Evolutionary conservation across 2,888 invertebrate genomes (phyloP).

Genomic region (Stegophylla sp.): DNA sequence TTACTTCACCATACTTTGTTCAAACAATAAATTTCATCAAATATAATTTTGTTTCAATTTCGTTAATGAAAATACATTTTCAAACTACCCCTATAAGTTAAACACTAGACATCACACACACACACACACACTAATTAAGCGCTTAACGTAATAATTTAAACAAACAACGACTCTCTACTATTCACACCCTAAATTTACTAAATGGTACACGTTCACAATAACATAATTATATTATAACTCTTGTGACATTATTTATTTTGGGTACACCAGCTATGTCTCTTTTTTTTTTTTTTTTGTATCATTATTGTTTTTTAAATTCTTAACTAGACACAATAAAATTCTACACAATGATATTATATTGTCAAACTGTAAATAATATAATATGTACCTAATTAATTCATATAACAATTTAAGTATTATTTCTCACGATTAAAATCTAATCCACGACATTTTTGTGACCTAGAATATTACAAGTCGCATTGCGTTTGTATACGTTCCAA

Average conservation of each 20-base stretch:
- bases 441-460: no score
- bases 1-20: no score
- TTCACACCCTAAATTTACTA: slow-evolving; percentile 22
- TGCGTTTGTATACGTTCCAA: no score
- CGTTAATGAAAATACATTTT: background rate
- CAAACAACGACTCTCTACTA: slow-evolving; percentile 28
- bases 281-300: no score
- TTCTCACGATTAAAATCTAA: no score
- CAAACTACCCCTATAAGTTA: slow-evolving; percentile 9
- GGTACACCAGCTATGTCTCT: background rate
- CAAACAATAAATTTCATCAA: background rate
- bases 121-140: background rate
- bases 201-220: slow-evolving; percentile 21
- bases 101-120: background rate
- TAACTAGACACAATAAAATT: no score
- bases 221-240: slow-evolving; percentile 30
- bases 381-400: no score
- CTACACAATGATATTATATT: no score
- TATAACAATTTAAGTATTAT: no score
- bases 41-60: background rate
- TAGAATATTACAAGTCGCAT: no score
- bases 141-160: slow-evolving; percentile 38
- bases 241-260: slow-evolving; percentile 34
- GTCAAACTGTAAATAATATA: no score
- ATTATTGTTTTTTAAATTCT: no score